Evolutionary conservation across 2,888 invertebrate species (phyloP).

Genomic region (Drosophila austrosaltans): DNA sequence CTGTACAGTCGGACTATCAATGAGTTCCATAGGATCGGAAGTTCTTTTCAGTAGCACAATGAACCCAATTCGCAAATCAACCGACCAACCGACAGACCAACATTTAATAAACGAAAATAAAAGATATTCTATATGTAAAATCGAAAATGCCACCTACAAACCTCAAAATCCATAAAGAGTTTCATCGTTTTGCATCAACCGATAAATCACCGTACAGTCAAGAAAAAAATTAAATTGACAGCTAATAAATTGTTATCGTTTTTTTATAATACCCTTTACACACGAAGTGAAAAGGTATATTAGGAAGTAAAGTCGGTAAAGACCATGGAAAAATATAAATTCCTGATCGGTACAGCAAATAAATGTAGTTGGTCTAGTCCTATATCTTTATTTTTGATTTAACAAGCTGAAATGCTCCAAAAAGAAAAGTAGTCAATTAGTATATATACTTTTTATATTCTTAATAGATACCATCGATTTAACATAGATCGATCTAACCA

Average conservation of each 20-base stretch:
- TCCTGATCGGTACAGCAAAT: too few relatives aligned
- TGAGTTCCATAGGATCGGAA: constrained; percentile 62
- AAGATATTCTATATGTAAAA: constrained; percentile 10
- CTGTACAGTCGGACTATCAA: constrained; percentile 59
- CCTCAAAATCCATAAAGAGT: constrained; percentile 38
- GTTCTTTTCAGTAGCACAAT: constrained; percentile 57
- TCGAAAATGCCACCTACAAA: constrained; percentile 60
- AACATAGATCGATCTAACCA: too few relatives aligned
- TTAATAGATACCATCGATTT: too few relatives aligned
- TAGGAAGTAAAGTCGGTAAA: too few relatives aligned
- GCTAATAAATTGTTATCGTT: constrained; percentile 18
- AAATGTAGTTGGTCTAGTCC: too few relatives aligned
- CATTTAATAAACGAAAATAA: constrained; percentile 9
- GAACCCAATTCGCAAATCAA: constrained; percentile 47
- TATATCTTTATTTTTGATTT: too few relatives aligned
- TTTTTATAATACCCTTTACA: constrained; percentile 6
- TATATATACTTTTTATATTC: too few relatives aligned
- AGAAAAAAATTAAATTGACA: constrained; percentile 23
- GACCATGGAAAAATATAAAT: too few relatives aligned
- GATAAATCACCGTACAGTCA: constrained; percentile 39
- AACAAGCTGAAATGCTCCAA: too few relatives aligned
- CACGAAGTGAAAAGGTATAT: neutral
- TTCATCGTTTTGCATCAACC: constrained; percentile 13
- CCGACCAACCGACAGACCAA: constrained; percentile 5
- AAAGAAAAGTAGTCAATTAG: too few relatives aligned